Conservation (phyloP, 1,140 invertebrate genomes). For the Andricus grossulariae region DNA sequence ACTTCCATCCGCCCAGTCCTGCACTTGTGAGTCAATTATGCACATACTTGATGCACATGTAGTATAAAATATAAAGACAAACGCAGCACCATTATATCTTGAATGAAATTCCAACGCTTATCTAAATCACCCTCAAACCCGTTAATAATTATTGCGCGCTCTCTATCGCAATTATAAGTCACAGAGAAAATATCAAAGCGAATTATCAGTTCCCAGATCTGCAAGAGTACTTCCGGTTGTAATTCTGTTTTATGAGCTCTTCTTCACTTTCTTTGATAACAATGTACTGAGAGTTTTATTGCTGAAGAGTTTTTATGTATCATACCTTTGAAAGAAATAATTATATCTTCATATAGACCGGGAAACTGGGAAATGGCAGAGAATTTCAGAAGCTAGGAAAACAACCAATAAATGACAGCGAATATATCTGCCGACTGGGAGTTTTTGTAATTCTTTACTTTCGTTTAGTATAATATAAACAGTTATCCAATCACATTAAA, state of each 20-base stretch:
- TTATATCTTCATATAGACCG: no score
- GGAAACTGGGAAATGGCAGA: no score
- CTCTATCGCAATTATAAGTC: neutral
- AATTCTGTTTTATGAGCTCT: neutral
- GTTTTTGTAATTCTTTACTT: no score
- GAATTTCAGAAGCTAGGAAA: no score
- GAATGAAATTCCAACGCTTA: constrained; percentile 16
- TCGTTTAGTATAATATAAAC: no score
- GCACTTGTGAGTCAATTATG: constrained; percentile 18
- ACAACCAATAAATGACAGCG: no score
- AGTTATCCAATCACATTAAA: no score
- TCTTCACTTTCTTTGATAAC: neutral
- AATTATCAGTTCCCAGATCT: neutral
- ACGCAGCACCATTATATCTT: neutral
- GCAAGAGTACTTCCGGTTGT: neutral
- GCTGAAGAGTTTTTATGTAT: no score
- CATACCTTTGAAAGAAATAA: no score
- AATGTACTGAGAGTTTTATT: no score
- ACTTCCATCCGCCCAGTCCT: constrained; percentile 17
- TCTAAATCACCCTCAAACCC: neutral
- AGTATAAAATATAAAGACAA: neutral
- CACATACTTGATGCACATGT: neutral
- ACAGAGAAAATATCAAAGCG: neutral
- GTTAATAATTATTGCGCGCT: constrained; percentile 18
- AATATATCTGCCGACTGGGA: no score